Evolutionary conservation across 2,888 invertebrate genomes (phyloP), one percentile per base, ranked within the genome.

Genomic region (Melinaea marsaeus): DNA sequence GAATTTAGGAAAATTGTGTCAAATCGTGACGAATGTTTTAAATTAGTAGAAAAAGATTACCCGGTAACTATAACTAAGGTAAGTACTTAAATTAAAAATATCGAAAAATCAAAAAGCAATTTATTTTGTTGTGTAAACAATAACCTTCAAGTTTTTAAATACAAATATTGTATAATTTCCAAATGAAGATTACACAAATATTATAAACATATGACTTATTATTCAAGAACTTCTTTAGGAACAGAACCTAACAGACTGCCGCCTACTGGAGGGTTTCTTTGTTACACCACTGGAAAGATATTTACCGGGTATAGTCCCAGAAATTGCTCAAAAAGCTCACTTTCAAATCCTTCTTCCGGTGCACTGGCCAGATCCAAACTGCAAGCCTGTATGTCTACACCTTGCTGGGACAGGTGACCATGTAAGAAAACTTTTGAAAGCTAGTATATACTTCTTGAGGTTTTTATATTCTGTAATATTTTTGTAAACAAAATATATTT

Each of bases 391-490:
- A 47, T 98, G 98, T 82, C 92, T 99, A 69, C 99, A 99, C 80
- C 92, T 99, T 71, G 99, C 99, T 37, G 99, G 99, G 42, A 99
- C 99, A 54, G 99, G 99, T 55, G 99, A 99, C 90, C 99, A 99
- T 92, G 97, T 97, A 92, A 92, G 94, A 88, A 54, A 42, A 42
- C 9, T 9, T 42, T 42, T 42, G 42, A 9, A 42, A 42, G 42
- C 9, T 42, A 9, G 42, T 42, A 42, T 37, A 37, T 42, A 42
- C 22, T 22, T 22, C 1, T 42, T 9, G 9, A 42, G 7, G 2
- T 42, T 9, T 42, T 9, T 42, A 9, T 37, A 37, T 37, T 7
- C 35, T 35, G 6, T 35, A 4, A 35, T 35, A 35, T 35, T 35
- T 35, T 4, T 35, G 6, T 35, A 5, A 5, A 6, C 4, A 37